Evolutionary conservation across 1,140 invertebrate species (phyloP).

Genomic region (Euura lappo): DNA sequence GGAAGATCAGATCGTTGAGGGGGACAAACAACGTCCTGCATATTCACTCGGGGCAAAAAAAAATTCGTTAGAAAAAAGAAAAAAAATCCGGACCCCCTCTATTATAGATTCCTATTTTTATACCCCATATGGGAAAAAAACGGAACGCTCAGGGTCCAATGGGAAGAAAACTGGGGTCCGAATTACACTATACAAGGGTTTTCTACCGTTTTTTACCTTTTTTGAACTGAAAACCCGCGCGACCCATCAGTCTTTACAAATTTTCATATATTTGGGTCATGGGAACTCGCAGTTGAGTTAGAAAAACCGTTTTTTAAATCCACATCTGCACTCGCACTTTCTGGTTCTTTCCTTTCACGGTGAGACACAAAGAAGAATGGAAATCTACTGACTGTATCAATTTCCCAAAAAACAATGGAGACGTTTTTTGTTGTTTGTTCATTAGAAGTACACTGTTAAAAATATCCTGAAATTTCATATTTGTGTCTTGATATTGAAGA

Average conservation of each 20-base stretch:
- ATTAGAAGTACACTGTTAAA: too few relatives aligned
- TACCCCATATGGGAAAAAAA: constrained; percentile 3
- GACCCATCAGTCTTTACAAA: constrained; percentile 43
- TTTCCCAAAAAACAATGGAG: too few relatives aligned
- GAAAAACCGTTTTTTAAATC: not conserved
- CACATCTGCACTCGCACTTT: too few relatives aligned
- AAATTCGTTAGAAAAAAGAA: constrained; percentile 47
- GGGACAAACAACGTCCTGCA: constrained; percentile 43
- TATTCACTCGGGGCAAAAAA: constrained; percentile 51
- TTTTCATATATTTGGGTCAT: constrained; percentile 56
- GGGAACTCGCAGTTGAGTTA: constrained; percentile 44
- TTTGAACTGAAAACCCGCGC: not conserved
- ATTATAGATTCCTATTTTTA: not conserved
- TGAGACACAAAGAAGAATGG: too few relatives aligned
- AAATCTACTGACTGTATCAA: too few relatives aligned
- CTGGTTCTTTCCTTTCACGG: too few relatives aligned
- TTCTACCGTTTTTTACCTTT: not conserved
- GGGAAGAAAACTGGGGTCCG: not conserved
- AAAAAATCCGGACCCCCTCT: constrained; percentile 33
- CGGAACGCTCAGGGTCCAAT: not conserved
- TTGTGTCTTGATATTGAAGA: too few relatives aligned
- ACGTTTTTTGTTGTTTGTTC: too few relatives aligned
- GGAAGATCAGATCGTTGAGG: constrained; percentile 37
- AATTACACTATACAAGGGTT: not conserved
- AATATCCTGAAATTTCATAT: too few relatives aligned